Conservation (phyloP, 2,797 vertebrate species). For the Crotalus adamanteus region DNA sequence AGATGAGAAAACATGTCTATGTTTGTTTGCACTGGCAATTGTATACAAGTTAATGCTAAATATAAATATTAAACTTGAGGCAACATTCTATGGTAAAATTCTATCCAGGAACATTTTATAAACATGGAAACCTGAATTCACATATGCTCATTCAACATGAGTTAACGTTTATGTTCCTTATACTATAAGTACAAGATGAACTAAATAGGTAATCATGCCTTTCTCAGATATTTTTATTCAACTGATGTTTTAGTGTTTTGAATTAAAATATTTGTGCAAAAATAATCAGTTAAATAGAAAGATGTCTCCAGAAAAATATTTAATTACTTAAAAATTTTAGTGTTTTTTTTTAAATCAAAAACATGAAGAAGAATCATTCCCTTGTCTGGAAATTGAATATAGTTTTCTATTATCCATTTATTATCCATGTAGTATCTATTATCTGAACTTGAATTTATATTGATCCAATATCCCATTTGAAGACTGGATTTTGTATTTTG, state of each 20-base stretch:
- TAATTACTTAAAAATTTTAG: not conserved
- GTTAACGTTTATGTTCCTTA: not conserved
- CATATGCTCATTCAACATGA: not conserved
- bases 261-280: not conserved
- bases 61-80: not conserved
- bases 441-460: not conserved
- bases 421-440: not conserved
- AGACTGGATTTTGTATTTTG: not conserved
- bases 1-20: not conserved
- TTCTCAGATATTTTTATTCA: not conserved
- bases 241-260: not conserved
- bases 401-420: not conserved
- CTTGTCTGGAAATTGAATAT: not conserved
- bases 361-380: not conserved
- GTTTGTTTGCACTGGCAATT: not conserved
- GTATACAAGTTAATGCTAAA: not conserved
- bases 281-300: not conserved
- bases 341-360: not conserved
- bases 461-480: not conserved
- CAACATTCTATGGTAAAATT: not conserved
- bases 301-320: not conserved
- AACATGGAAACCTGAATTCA: not conserved
- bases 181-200: not conserved
- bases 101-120: not conserved
- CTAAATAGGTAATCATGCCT: not conserved